Evolutionary conservation across 2,888 invertebrate species (phyloP).

Genomic region (Hydropsyche betteni): DNA sequence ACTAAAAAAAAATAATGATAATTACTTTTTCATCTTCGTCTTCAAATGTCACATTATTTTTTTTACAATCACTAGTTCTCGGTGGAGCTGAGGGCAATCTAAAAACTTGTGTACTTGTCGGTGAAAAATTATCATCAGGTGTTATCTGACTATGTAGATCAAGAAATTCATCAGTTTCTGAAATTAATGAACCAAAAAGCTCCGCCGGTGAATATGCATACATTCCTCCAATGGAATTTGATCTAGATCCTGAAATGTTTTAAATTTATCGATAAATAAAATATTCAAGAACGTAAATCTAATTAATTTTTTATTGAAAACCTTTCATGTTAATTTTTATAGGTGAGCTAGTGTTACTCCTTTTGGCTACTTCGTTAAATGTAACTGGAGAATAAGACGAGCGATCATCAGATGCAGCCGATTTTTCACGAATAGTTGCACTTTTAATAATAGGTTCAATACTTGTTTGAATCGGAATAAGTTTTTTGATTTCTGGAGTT

Average conservation of each 20-base stretch:
- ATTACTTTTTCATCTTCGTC: slow-evolving; percentile 24
- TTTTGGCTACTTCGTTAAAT: slow-evolving; percentile 82
- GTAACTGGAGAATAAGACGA: slow-evolving; percentile 85
- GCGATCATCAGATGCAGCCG: slow-evolving; percentile 66
- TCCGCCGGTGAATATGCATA: slow-evolving; percentile 67
- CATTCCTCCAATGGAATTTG: slow-evolving; percentile 73
- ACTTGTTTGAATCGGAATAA: slow-evolving; percentile 62
- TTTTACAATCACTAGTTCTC: slow-evolving; percentile 14
- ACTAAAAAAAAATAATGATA: neutral
- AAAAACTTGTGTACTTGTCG: slow-evolving; percentile 28
- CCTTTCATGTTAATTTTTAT: slow-evolving; percentile 64
- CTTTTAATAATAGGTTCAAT: slow-evolving; percentile 61
- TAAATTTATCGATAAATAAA: neutral
- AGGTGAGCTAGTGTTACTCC: slow-evolving; percentile 80
- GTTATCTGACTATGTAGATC: slow-evolving; percentile 65
- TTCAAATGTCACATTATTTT: slow-evolving; percentile 17
- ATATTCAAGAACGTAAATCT: neutral
- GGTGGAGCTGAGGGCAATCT: slow-evolving; percentile 47
- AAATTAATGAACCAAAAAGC: slow-evolving; percentile 67
- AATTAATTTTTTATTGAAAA: slow-evolving; percentile 38
- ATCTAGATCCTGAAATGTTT: slow-evolving; percentile 69
- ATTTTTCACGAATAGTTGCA: slow-evolving; percentile 57
- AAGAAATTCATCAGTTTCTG: slow-evolving; percentile 67
- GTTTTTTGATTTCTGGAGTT: slow-evolving; percentile 64
- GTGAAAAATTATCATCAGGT: slow-evolving; percentile 60